These are phyloP conservation scores for Sturmia bella DNA, from an alignment of 2,888 invertebrate species.

Conservation along the genomic window DNA sequence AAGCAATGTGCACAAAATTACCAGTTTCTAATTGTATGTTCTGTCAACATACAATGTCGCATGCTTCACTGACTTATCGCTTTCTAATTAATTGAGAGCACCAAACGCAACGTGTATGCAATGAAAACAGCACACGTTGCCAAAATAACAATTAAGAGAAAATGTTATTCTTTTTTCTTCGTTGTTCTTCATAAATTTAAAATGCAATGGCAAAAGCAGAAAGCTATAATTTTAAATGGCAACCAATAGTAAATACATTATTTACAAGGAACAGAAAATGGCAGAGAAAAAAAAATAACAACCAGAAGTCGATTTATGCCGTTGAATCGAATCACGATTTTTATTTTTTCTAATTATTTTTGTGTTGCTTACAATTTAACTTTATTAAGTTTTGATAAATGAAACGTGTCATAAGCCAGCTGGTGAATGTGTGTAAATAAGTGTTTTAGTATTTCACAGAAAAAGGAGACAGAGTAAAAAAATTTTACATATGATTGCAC, in stretches of 20 bases:
- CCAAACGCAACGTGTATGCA: conserved; percentile 42
- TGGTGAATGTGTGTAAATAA: not conserved
- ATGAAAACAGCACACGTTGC: conserved; percentile 6
- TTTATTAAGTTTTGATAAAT: conserved; percentile 55
- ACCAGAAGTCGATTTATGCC: conserved; percentile 45
- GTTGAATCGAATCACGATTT: conserved; percentile 60
- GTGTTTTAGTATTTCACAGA: not conserved
- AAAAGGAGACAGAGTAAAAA: conserved; percentile 8
- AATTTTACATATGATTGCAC: conserved; percentile 46
- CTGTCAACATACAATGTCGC: conserved; percentile 69
- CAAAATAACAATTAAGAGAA: conserved; percentile 51
- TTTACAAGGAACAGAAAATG: conserved; percentile 16
- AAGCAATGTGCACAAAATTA: conserved; percentile 29
- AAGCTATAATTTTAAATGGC: conserved; percentile 67
- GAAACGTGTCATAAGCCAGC: conserved; percentile 62
- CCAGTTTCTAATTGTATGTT: conserved; percentile 46
- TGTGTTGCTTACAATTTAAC: conserved; percentile 37
- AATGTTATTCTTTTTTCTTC: conserved; percentile 11
- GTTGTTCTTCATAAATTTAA: too few relatives aligned
- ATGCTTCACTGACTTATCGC: conserved; percentile 71
- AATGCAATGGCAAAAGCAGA: conserved; percentile 2
- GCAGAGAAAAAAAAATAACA: conserved; percentile 25
- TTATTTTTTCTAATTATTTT: conserved; percentile 24
- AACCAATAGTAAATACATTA: conserved; percentile 53
- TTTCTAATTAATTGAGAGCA: conserved; percentile 70